Evolutionary conservation across 2,888 invertebrate genomes (phyloP), one percentile per base, ranked within the genome.

Genomic region (Hyposoter dolosus): DNA sequence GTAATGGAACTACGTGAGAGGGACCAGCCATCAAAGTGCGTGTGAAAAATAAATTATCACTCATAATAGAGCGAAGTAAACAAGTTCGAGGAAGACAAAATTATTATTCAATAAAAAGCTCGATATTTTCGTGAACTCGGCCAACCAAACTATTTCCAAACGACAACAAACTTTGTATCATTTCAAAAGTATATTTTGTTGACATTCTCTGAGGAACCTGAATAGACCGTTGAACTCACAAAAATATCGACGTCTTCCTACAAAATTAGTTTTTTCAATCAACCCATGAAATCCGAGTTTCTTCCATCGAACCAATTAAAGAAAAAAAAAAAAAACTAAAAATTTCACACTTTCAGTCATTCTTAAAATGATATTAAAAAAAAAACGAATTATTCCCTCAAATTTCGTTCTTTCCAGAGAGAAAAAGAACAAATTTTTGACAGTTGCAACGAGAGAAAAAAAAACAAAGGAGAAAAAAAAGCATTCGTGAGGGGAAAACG

Each of bases 401-500:
- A 60, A 23, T 23, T 23, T 56, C 0, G 5, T 28, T 15, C 28
- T 28, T 15, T 60, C 28, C 72, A 23, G 47, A 45, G 50, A 56
- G 15, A 45, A 66, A 69, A 43, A 80, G 9, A 28, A n/a, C 0
- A 40, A 40, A 79, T 35, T 35, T 23, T 32, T 19, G 53, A 9
- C n/a, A 47, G 28, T 40, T 66, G 45, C 1, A 53, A 82, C 28
- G 47, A 50, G 78, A 56, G 35, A 77, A 56, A 40, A 84, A 72
- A 75, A 47, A 83, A 66, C 68, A 47, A 45, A 87, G 96, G 96
- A 89, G 96, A 96, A 96, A 89, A 96, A 82, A 80, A 81, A 69
- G 69, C 85, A 83, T 85, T 88, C 88, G 83, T 84, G 81, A 83
- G 82, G 76, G 83, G 96, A 96, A 88, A 95, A 94, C 92, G 94